Evolutionary conservation across 2,113 vertebrate genomes (phyloP).

Genomic region (Notiomystis cincta): DNA sequence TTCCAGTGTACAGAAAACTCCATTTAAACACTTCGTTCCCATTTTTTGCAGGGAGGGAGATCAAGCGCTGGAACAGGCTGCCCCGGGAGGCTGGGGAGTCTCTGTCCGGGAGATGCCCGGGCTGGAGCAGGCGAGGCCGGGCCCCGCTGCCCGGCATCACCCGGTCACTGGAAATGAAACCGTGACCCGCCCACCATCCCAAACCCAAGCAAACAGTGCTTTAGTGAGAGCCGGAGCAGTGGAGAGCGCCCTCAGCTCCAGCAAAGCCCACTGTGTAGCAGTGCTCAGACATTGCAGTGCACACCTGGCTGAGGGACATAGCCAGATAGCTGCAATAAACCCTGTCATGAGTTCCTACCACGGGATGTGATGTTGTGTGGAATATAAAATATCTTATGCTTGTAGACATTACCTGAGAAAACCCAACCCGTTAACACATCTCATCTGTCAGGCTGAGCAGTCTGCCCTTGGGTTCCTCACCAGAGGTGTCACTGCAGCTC

Average conservation of each 20-base stretch:
- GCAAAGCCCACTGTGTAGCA: neutral
- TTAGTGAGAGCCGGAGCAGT: neutral
- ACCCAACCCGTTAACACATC: neutral
- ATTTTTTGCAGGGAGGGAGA: neutral
- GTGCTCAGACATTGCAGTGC: neutral
- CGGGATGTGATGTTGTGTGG: neutral
- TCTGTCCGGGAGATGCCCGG: neutral
- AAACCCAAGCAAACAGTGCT: no score
- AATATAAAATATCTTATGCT: neutral
- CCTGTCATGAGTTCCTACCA: neutral
- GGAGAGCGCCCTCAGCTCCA: neutral
- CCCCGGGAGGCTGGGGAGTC: neutral
- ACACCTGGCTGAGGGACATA: neutral
- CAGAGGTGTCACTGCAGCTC: neutral
- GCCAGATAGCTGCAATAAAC: neutral
- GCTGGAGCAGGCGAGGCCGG: neutral
- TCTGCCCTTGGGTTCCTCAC: fast-evolving
- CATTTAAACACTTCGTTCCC: neutral
- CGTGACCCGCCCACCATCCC: no score
- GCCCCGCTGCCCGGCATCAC: neutral
- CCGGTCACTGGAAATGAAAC: fast-evolving
- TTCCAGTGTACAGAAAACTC: neutral
- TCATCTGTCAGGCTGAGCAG: neutral
- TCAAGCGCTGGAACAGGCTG: neutral
- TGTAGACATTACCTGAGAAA: neutral